Evolutionary conservation across 30 jellyfish, hydroid and myxozoan genomes (phyloP).

Genomic region (Euphysa ruthae): DNA sequence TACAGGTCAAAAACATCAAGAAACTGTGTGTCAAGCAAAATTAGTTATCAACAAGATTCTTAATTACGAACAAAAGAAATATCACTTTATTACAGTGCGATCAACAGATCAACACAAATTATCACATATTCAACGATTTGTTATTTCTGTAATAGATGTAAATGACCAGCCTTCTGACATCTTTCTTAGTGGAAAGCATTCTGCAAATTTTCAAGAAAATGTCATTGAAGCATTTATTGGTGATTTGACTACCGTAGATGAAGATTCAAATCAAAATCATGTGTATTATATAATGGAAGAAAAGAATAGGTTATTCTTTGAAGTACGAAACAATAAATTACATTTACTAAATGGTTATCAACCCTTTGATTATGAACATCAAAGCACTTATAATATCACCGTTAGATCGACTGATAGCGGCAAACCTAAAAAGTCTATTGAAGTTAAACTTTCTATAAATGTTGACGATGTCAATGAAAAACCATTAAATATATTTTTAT

Average conservation of each 20-base stretch:
- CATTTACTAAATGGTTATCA: constrained; percentile 4
- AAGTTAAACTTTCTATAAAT: constrained; percentile 1
- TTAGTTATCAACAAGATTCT: constrained; percentile 36
- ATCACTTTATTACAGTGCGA: constrained; percentile 4
- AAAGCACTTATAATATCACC: constrained; percentile 34
- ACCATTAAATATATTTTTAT: constrained; percentile 47
- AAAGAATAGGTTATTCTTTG: constrained; percentile 32
- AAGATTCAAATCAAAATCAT: constrained; percentile 43
- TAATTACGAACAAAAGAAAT: constrained; percentile 35
- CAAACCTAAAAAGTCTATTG: constrained; percentile 19
- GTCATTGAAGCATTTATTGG: constrained; percentile 35
- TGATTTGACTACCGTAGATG: constrained; percentile 46
- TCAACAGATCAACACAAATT: constrained; percentile 26
- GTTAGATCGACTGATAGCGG: constrained; percentile 62
- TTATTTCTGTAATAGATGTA: constrained; percentile 1
- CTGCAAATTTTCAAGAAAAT: constrained; percentile 2
- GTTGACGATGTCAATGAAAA: constrained; percentile 66
- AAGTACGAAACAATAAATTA: neutral
- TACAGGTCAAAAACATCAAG: neutral
- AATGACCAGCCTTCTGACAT: constrained; percentile 29
- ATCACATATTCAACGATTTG: constrained; percentile 17
- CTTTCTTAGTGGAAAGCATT: constrained; percentile 12
- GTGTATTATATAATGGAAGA: constrained; percentile 31
- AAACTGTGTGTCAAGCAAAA: constrained; percentile 36
- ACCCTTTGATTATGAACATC: constrained; percentile 49